Base-by-base conservation (phyloP, 1,140 invertebrate species). In the Doryteuthis pealeii region DNA sequence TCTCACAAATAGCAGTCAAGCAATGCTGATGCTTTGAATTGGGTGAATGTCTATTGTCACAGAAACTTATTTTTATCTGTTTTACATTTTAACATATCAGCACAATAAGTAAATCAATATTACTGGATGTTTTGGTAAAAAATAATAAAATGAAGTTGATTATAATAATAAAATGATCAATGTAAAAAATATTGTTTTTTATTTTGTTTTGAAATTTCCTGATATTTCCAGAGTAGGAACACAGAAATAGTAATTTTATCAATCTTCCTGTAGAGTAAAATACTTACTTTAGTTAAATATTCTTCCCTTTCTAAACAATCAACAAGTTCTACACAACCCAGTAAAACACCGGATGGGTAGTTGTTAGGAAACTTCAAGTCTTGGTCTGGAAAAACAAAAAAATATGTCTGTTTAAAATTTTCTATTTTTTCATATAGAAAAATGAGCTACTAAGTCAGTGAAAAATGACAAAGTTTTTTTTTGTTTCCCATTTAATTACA, bases 261-360 rank as follows among this genome's bases (percentile, higher is more conserved):
- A 49, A 49, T 1, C 45, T 49, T 15, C 22, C 22, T 49, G 45
- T 15, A 15, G 1, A 15, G 45, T 49, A 15, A 15, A 12, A 49
- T 31, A 22, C n/a, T 68, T 80, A 89, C 89, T 82, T 88, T 76
- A 79, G 87, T 73, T 75, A 78, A 79, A 77, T 98, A 99, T 82
- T 95, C 93, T 84, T 96, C 94, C 88, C 98, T 94, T 2, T 93
- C 89, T 68, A 98, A 84, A 86, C 95, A 96, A 85, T 97, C 94
- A 0, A 92, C 90, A 0, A 96, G 88, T 82, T 92, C 92, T 58
- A 98, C 95, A 89, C 94, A 97, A 1, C 97, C 97, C 33, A 99
- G 86, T 30, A 99, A 89, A 88, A 94, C 96, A 43, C 94, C 92
- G 1, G 92, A 92, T 0, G 96, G 95, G 89, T 97, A 98, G 68